phyloP scores from a whole-genome alignment of 2,888 invertebrate species.

The Tolmerus cingulatus region DNA sequence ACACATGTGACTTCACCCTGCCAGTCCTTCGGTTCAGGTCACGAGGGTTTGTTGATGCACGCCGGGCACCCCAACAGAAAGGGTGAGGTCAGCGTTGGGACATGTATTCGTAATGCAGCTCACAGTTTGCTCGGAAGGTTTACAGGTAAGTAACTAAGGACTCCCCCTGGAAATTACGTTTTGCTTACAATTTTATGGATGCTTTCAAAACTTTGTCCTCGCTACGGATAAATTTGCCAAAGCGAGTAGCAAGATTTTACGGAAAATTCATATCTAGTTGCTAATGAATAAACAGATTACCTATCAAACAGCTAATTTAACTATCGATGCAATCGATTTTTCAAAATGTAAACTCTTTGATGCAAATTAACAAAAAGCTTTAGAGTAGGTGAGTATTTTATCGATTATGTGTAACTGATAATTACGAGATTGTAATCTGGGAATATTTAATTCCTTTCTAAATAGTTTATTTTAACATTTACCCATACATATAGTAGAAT shows the following conservation, averaged over 20 bases:
- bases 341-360: no score
- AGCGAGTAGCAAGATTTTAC: neutral
- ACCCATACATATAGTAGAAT: no score
- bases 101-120: neutral
- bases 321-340: no score
- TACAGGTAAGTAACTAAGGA: neutral
- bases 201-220: neutral
- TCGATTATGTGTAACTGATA: no score
- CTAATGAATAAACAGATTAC: neutral
- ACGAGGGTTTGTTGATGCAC: neutral
- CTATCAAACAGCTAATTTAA: no score
- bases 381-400: no score
- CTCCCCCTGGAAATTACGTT: neutral
- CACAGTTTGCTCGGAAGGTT: neutral
- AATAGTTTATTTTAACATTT: no score
- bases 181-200: neutral
- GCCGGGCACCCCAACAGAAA: no score
- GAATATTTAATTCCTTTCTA: no score
- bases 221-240: neutral
- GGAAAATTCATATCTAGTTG: neutral
- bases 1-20: neutral
- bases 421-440: no score
- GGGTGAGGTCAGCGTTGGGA: neutral
- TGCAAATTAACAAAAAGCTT: no score
- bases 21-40: no score